Evolutionary conservation across 2,888 invertebrate genomes (phyloP).

Genomic region (Agriopis aurantiaria): DNA sequence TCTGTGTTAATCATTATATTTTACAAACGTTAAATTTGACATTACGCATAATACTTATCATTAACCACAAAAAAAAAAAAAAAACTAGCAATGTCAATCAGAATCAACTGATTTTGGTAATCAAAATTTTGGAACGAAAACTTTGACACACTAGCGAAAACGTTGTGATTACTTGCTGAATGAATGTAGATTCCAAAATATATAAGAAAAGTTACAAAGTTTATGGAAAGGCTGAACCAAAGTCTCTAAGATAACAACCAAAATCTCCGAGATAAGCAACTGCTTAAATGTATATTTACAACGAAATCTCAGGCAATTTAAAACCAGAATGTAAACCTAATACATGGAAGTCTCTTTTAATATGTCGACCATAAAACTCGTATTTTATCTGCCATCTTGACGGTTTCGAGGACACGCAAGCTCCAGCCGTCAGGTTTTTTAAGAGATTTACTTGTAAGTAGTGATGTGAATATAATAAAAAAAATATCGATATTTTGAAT

Average conservation of each 20-base stretch:
- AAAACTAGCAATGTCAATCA: too few relatives aligned
- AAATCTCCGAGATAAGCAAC: conserved; percentile 1
- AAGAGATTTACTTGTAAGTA: conserved; percentile 22
- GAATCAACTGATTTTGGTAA: too few relatives aligned
- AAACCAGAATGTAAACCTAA: conserved; percentile 28
- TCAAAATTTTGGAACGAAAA: neutral
- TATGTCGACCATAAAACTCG: conserved; percentile 52
- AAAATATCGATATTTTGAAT: neutral
- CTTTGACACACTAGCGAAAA: neutral
- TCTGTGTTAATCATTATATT: too few relatives aligned
- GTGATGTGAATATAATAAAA: conserved; percentile 6
- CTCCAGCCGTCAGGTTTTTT: conserved; percentile 47
- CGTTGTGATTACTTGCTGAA: neutral
- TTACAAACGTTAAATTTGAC: too few relatives aligned
- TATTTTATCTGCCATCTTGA: conserved; percentile 56
- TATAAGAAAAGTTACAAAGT: neutral
- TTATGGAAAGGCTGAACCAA: neutral
- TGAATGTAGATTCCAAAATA: too few relatives aligned
- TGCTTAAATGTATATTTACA: neutral
- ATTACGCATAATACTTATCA: too few relatives aligned
- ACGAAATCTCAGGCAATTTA: conserved; percentile 13
- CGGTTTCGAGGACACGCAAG: conserved; percentile 29
- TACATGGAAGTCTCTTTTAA: conserved; percentile 37
- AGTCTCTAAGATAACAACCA: neutral
- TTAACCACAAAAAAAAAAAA: too few relatives aligned